Evolutionary conservation across 2,888 invertebrate genomes (phyloP).

Genomic region (Apotomis turbidana): DNA sequence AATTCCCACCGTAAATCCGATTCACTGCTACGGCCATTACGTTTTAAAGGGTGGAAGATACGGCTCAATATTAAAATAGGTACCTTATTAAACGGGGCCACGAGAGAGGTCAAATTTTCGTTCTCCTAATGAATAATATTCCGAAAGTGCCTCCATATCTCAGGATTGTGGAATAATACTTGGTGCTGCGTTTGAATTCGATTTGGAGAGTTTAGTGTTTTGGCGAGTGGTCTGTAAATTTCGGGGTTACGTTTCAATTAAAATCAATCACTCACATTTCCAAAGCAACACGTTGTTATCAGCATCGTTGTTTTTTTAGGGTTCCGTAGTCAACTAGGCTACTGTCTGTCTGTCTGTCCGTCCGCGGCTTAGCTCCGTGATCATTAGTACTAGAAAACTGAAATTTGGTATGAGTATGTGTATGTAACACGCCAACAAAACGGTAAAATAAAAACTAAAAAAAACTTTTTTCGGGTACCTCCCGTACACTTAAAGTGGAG

Average conservation of each 20-base stretch:
- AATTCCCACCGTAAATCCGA: constrained; percentile 27
- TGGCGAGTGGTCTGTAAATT: constrained; percentile 8
- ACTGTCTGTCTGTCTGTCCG: too few relatives aligned
- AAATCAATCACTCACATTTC: too few relatives aligned
- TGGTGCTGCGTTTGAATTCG: constrained; percentile 50
- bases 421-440: too few relatives aligned
- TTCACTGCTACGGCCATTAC: constrained; percentile 14
- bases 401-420: too few relatives aligned
- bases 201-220: constrained; percentile 34
- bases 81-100: constrained; percentile 43
- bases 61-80: constrained; percentile 14
- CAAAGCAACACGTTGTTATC: too few relatives aligned
- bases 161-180: constrained; percentile 64
- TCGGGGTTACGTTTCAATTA: background rate
- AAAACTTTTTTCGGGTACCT: too few relatives aligned
- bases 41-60: constrained; percentile 34
- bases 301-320: too few relatives aligned
- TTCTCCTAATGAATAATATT: constrained; percentile 74
- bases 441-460: too few relatives aligned
- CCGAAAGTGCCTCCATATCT: constrained; percentile 68
- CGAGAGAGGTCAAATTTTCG: constrained; percentile 68
- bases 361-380: too few relatives aligned
- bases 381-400: too few relatives aligned
- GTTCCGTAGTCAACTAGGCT: too few relatives aligned
- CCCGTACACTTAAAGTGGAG: too few relatives aligned